Conservation (phyloP, 2,888 invertebrate species). For the Beris morrisii region DNA sequence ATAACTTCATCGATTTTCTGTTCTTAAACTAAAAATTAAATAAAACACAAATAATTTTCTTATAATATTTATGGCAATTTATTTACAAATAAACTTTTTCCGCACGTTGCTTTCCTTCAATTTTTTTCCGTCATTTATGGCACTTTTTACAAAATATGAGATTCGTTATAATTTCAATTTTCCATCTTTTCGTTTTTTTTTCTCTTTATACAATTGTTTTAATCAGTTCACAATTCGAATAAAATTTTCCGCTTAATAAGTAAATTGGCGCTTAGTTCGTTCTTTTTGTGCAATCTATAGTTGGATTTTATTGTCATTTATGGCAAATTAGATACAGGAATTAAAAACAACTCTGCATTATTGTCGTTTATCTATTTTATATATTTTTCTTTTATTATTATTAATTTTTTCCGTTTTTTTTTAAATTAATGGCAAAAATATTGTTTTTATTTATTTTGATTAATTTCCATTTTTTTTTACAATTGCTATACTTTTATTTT, state of each 20-base stretch:
- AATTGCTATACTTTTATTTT: slow-evolving; percentile 15
- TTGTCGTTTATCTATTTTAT: too few relatives aligned
- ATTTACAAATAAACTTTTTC: slow-evolving; percentile 29
- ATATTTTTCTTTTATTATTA: too few relatives aligned
- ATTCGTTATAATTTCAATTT: slow-evolving; percentile 27
- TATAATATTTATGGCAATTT: slow-evolving; percentile 28
- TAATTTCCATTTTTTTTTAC: slow-evolving; percentile 13
- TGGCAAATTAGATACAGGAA: too few relatives aligned
- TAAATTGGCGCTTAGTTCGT: too few relatives aligned
- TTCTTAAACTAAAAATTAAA: neutral
- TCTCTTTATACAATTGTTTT: neutral
- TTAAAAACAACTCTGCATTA: too few relatives aligned
- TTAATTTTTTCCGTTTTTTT: too few relatives aligned
- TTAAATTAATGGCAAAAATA: too few relatives aligned
- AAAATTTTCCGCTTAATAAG: too few relatives aligned
- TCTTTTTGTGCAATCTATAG: too few relatives aligned
- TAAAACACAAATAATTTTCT: slow-evolving; percentile 7
- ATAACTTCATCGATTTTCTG: too few relatives aligned
- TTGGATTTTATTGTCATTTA: too few relatives aligned
- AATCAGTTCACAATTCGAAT: neutral
- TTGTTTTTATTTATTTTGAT: too few relatives aligned
- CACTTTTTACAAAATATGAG: slow-evolving; percentile 40
- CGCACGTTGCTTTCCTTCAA: slow-evolving; percentile 13
- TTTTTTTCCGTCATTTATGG: slow-evolving; percentile 31
- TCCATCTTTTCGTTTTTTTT: slow-evolving; percentile 1